Evolutionary conservation across 2,797 vertebrate species (phyloP).

Genomic region (Allochrocebus solatus): DNA sequence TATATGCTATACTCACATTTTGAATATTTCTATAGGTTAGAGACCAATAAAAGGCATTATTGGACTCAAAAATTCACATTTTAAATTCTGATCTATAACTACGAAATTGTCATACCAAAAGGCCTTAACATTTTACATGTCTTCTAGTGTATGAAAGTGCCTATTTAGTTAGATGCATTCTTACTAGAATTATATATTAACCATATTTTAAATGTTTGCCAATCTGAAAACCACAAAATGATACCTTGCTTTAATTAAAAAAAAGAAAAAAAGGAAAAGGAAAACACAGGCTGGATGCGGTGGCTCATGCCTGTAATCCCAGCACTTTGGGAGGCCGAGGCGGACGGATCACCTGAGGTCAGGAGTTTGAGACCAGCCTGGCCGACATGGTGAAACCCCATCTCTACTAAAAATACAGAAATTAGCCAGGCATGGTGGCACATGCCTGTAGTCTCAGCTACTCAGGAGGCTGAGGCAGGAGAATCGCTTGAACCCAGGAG

Average conservation of each 20-base stretch:
- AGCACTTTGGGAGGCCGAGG: too few species aligned
- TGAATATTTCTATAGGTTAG: neutral
- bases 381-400: too few species aligned
- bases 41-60: constrained; percentile 1
- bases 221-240: neutral
- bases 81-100: neutral
- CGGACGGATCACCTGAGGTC: too few species aligned
- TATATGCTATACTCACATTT: neutral
- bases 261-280: neutral
- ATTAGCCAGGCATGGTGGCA: too few species aligned
- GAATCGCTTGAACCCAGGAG: too few species aligned
- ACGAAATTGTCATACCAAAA: constrained; percentile 3
- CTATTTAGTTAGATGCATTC: neutral
- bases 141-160: neutral
- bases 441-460: too few species aligned
- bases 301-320: too few species aligned
- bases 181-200: neutral
- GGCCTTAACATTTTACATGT: neutral
- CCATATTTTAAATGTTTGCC: neutral
- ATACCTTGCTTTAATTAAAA: neutral
- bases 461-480: too few species aligned
- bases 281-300: too few species aligned
- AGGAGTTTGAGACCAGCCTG: too few species aligned
- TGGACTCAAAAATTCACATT: neutral
- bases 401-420: too few species aligned